These are phyloP conservation scores for Pterophyllum scalare DNA, from an alignment of 2,113 vertebrate genomes.

Conservation along the genomic window DNA sequence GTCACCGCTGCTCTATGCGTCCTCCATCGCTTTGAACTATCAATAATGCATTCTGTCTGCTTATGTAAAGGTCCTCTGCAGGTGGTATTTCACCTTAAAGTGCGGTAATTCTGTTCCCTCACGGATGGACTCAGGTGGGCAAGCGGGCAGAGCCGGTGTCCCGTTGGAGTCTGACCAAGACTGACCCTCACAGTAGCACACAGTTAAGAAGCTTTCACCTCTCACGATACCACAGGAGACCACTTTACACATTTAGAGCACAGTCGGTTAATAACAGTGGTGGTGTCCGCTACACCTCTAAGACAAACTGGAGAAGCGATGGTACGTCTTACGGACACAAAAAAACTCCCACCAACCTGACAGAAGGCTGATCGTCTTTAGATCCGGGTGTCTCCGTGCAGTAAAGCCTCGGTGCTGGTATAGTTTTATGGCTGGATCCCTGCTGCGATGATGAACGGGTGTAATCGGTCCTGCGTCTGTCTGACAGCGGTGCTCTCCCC, in stretches of 20 bases:
- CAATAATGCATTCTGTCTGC: no score
- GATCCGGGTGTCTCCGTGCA: not conserved
- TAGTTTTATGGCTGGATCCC: not conserved
- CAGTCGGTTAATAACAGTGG: not conserved
- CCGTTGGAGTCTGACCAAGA: conserved; percentile 50
- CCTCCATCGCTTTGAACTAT: no score
- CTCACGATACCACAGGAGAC: not conserved
- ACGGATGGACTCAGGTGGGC: not conserved
- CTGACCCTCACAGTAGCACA: conserved; percentile 68
- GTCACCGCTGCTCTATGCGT: not conserved
- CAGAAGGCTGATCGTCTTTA: not conserved
- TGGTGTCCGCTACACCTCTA: not conserved
- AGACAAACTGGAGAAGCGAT: not conserved
- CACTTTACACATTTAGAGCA: not conserved
- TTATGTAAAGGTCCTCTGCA: not conserved
- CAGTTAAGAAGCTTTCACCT: conserved; percentile 75
- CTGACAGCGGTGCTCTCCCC: conserved; percentile 41
- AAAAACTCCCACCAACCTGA: conserved; percentile 51
- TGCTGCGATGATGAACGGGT: fast-evolving
- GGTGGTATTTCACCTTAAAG: not conserved
- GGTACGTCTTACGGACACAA: not conserved
- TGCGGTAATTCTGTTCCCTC: not conserved
- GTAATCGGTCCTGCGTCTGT: not conserved
- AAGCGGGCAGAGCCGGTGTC: conserved; percentile 16
- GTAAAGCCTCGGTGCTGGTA: not conserved